Conservation (phyloP, 2,113 vertebrate species). For the Numenius arquata region DNA sequence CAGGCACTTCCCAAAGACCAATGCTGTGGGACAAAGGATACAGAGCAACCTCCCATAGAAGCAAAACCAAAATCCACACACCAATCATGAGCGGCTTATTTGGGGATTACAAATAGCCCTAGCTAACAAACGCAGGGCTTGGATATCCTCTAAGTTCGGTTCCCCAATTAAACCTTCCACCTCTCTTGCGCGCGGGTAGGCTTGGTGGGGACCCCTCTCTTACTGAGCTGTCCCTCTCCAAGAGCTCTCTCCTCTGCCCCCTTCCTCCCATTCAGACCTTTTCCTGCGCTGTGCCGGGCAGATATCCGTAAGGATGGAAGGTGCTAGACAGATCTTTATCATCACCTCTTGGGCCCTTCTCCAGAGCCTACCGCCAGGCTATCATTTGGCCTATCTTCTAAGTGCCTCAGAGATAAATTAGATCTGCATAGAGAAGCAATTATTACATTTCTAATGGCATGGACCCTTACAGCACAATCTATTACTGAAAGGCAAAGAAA, state of each 20-base stretch:
- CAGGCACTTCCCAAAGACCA: neutral
- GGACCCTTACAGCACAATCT: constrained; percentile 39
- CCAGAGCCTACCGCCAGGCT: neutral
- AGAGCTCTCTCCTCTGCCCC: neutral
- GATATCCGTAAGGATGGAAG: neutral
- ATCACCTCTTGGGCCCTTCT: constrained; percentile 18
- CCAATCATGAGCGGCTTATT: neutral
- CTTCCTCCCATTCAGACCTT: neutral
- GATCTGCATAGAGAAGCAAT: constrained; percentile 56
- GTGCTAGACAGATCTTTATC: constrained; percentile 57
- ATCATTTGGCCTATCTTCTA: constrained; percentile 44
- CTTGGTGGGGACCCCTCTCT: neutral
- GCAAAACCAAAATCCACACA: neutral
- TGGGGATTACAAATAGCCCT: neutral
- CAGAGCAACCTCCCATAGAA: neutral
- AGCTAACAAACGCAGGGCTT: neutral
- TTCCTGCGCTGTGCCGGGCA: neutral
- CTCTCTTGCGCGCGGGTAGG: neutral
- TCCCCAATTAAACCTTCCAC: neutral
- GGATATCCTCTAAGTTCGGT: neutral
- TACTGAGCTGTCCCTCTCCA: neutral
- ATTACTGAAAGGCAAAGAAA: constrained; percentile 49
- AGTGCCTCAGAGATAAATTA: constrained; percentile 57
- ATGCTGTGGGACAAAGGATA: neutral
- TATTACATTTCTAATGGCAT: constrained; percentile 62